Percentiles rank a stretch among this genome's conserved stretches.
Evolutionary conservation across 2,888 invertebrate species (phyloP).

Genomic region (Seira musarum): DNA sequence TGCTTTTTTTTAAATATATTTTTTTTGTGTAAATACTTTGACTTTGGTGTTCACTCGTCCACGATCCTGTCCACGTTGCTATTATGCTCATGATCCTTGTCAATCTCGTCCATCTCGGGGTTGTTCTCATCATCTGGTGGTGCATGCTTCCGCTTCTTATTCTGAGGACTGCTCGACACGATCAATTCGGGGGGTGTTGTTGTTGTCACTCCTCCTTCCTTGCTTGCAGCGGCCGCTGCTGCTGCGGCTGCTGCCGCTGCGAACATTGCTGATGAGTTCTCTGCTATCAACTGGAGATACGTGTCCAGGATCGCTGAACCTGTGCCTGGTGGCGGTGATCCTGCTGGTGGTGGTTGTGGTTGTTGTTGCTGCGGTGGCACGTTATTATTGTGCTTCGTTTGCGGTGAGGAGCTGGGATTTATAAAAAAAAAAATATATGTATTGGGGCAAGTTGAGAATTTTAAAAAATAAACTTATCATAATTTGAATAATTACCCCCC

Average conservation of each 20-base stretch:
- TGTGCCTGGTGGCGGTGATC: slow-evolving; percentile 73
- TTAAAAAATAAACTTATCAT: too few relatives aligned
- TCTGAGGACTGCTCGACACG: too few relatives aligned
- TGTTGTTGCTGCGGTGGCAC: not conserved
- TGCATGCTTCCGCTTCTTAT: too few relatives aligned
- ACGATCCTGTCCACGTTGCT: too few relatives aligned
- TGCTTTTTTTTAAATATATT: too few relatives aligned
- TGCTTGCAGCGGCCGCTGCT: slow-evolving; percentile 14
- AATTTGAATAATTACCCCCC: not conserved
- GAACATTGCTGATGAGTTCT: slow-evolving; percentile 81
- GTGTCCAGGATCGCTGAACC: slow-evolving; percentile 88
- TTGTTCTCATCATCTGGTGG: too few relatives aligned
- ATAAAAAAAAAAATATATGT: not conserved
- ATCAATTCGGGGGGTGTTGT: too few relatives aligned
- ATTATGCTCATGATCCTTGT: too few relatives aligned
- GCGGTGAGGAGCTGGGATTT: not conserved
- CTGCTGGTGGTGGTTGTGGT: not conserved
- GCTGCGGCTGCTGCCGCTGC: slow-evolving; percentile 71
- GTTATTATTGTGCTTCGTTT: not conserved
- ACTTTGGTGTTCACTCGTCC: too few relatives aligned
- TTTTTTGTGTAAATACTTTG: too few relatives aligned
- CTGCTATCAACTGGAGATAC: slow-evolving; percentile 89
- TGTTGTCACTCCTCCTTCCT: not conserved
- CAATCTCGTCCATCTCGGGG: too few relatives aligned
- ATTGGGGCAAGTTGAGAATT: not conserved